phyloP scores from a whole-genome alignment of 2,888 invertebrate genomes.

The Drosophila atroscutellata region DNA sequence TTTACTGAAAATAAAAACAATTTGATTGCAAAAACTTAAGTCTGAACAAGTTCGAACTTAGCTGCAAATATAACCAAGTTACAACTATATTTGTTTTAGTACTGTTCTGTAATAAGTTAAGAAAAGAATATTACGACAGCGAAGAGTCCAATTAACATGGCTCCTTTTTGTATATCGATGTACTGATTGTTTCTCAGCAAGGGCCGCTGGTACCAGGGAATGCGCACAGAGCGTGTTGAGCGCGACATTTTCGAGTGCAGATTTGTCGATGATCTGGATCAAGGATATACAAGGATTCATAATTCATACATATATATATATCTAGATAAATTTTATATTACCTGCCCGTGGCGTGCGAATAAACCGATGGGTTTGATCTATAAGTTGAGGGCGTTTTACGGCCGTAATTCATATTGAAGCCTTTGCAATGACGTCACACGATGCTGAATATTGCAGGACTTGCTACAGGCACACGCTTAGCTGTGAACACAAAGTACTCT shows the following conservation, averaged over 20 bases:
- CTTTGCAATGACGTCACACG: constrained; percentile 52
- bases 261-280: constrained; percentile 91
- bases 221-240: constrained; percentile 91
- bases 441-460: neutral
- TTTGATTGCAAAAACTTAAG: neutral
- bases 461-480: neutral
- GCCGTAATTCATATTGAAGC: constrained; percentile 88
- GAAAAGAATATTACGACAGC: constrained; percentile 88
- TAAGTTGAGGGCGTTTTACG: constrained; percentile 93
- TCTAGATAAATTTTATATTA: constrained; percentile 70
- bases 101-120: neutral
- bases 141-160: constrained; percentile 91
- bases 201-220: constrained; percentile 95
- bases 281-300: neutral
- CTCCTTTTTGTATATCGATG: constrained; percentile 93
- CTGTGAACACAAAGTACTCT: constrained; percentile 2
- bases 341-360: constrained; percentile 93
- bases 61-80: neutral
- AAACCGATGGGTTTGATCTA: constrained; percentile 93
- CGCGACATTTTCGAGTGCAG: constrained; percentile 89
- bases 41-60: neutral
- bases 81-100: neutral
- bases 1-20: neutral
- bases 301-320: neutral
- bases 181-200: constrained; percentile 92